phyloP scores from a whole-genome alignment of 2,113 vertebrate genomes.

The Picathartes gymnocephalus region DNA sequence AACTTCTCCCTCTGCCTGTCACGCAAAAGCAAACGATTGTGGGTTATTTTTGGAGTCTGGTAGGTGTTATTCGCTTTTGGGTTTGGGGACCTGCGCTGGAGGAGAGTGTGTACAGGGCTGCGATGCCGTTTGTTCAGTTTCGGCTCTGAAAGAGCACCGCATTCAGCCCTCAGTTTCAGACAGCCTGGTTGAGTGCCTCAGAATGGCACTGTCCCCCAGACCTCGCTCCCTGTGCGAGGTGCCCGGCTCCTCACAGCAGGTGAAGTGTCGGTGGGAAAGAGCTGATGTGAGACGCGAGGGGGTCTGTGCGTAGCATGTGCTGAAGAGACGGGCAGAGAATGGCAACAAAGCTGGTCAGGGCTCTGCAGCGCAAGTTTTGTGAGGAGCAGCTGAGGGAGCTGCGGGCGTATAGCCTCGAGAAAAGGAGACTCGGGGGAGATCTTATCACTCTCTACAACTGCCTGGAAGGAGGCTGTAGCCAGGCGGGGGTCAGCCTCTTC shows the following conservation, averaged over 20 bases:
- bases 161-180: accelerated
- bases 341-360: not conserved
- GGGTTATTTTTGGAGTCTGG: not conserved
- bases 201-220: accelerated
- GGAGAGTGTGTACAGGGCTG: accelerated
- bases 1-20: not conserved
- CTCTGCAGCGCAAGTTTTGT: accelerated
- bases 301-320: accelerated
- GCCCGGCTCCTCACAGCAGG: not conserved
- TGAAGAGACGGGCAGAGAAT: not conserved
- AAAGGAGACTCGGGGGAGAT: not conserved
- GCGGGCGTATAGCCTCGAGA: not conserved
- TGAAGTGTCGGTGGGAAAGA: accelerated
- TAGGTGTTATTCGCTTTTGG: not conserved
- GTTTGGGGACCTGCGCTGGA: too few species aligned
- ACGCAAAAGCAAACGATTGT: accelerated
- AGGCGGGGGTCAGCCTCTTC: not conserved
- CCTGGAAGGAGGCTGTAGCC: not conserved
- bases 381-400: not conserved
- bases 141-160: not conserved
- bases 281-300: accelerated
- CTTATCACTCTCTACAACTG: accelerated
- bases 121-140: accelerated
- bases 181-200: accelerated
- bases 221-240: accelerated